Conservation (phyloP, 2,113 vertebrate genomes). For the Petromus typicus region DNA sequence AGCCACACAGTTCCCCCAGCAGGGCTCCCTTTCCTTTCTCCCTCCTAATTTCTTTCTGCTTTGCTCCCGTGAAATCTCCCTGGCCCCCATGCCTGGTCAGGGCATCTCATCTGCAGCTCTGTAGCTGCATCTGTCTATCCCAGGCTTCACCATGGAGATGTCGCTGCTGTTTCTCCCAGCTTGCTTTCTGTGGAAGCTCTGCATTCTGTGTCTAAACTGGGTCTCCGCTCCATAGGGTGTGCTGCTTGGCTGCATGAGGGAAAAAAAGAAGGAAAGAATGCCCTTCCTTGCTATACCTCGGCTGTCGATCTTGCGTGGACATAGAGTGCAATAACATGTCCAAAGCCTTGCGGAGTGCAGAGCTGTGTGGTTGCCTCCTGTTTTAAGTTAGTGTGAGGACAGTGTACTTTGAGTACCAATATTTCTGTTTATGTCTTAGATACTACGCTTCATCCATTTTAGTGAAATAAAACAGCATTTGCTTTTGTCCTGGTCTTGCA, state of each 20-base stretch:
- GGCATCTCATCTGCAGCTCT: rapidly evolving
- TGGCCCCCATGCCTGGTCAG: background rate
- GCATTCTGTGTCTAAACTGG: background rate
- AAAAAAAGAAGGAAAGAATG: background rate
- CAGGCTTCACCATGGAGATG: rapidly evolving
- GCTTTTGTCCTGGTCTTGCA: background rate
- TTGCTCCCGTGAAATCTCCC: background rate
- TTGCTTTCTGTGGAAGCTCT: background rate
- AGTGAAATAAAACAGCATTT: background rate
- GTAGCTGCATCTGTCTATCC: rapidly evolving
- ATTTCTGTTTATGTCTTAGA: background rate
- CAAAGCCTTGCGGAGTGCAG: background rate
- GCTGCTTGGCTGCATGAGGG: background rate
- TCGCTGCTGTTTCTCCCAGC: rapidly evolving
- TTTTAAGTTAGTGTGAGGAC: background rate
- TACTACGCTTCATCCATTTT: background rate
- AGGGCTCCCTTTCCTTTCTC: rapidly evolving
- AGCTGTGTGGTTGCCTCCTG: rapidly evolving
- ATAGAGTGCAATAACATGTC: background rate
- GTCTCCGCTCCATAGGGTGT: background rate
- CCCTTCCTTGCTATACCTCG: background rate
- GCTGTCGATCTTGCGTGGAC: background rate
- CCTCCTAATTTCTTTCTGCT: background rate
- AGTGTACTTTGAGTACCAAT: no score
- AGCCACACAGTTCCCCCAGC: background rate